Evolutionary conservation across 2,113 vertebrate species (phyloP).

Genomic region (Struthidea cinerea): DNA sequence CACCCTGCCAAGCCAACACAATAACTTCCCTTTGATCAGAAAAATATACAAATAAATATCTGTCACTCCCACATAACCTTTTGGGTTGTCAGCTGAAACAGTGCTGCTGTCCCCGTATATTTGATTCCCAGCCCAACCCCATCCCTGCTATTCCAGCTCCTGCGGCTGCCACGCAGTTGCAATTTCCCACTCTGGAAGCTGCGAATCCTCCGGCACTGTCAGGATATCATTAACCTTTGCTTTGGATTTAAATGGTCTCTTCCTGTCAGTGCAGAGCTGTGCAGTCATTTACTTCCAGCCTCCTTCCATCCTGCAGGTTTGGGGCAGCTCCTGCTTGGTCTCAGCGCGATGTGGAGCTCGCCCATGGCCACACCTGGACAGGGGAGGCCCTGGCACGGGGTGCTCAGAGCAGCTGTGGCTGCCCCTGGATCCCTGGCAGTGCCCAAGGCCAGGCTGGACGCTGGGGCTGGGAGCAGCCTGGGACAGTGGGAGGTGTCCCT

Average conservation of each 20-base stretch:
- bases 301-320: neutral
- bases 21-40: neutral
- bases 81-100: neutral
- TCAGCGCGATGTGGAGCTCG: accelerated
- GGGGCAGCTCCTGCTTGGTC: neutral
- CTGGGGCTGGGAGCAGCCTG: neutral
- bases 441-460: neutral
- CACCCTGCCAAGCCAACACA: neutral
- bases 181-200: neutral
- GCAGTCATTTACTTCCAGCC: neutral
- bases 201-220: neutral
- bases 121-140: neutral
- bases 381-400: neutral
- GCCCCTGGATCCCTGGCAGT: neutral
- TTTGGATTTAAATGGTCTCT: neutral
- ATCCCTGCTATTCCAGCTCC: neutral
- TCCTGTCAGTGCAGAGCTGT: neutral
- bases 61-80: neutral
- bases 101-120: neutral
- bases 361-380: neutral
- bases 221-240: constrained; percentile 38
- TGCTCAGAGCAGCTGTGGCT: neutral
- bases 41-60: neutral
- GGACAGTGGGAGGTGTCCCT: neutral
- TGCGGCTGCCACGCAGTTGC: neutral